phyloP scores from a whole-genome alignment of 2,797 vertebrate species.

The Halcyon smyrnensis region DNA sequence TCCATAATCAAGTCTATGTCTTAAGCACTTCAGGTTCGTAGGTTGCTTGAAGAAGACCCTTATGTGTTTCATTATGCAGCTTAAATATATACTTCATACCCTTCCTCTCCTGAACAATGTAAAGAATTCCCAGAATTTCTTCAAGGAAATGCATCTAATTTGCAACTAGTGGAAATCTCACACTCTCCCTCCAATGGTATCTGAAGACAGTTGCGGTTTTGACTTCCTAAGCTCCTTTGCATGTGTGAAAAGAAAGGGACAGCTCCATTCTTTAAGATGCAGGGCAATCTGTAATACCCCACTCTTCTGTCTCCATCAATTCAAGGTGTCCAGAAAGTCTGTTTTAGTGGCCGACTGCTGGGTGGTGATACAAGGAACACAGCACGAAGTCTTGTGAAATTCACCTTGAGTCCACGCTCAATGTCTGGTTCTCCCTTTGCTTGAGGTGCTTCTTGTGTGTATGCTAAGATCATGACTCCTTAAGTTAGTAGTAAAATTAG shows the following conservation, averaged over 20 bases:
- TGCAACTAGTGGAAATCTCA: not conserved
- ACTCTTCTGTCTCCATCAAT: not conserved
- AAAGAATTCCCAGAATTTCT: not conserved
- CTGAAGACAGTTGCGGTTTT: not conserved
- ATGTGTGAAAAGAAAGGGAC: not conserved
- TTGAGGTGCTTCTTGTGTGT: not conserved
- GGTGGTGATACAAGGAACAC: accelerated
- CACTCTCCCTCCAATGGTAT: not conserved
- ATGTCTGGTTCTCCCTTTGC: not conserved
- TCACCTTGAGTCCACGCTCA: accelerated
- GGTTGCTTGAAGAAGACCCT: constrained; percentile 24
- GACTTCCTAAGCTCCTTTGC: not conserved
- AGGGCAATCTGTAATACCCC: not conserved
- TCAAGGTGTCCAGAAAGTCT: not conserved
- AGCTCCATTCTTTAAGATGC: not conserved
- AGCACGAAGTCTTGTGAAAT: not conserved
- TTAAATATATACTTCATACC: not conserved
- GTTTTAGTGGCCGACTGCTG: not conserved
- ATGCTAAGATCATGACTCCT: not conserved
- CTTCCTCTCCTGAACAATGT: not conserved
- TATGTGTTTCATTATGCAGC: constrained; percentile 33
- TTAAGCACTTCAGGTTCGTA: not conserved
- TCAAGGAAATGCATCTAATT: not conserved
- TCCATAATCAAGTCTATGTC: not conserved
- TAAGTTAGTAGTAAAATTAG: not conserved